Base-by-base conservation (phyloP, 2,888 invertebrate genomes). In the Phortica magna region DNA sequence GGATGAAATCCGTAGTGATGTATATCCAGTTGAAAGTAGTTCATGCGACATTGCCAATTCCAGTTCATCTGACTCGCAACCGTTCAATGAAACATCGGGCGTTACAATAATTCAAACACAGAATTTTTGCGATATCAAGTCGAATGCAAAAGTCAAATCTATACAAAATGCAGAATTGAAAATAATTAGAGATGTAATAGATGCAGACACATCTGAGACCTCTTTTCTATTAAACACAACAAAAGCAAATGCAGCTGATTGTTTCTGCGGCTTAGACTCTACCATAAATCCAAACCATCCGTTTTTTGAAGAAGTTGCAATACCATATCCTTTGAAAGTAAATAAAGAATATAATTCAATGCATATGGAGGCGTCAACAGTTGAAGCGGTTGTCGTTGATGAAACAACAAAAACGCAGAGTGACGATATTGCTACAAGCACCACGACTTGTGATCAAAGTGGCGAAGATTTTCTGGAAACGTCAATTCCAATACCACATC, bases 251-350 rank as follows among this genome's bases (percentile, higher is more conserved):
- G 5, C 31, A 4, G 31, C 31, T 4, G 48, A 48, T 48, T 5
- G 48, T 48, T 9, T 48, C 14, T 2, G 14, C 48, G 48, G 7
- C 7, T 9, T 48, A 55, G 31, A 64, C 31, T 9, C 14, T 31
- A 64, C 64, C 31, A 39, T 39, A 22, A 64, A 61, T 61, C 64
- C 31, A 64, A 64, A 64, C 31, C 31, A 64, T 31, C 39, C 64
- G 12, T 10, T 7, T 22, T 31, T 12, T 64, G 64, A 31, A 22
- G 10, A 2, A 10, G 31, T 31, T 31, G 7, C 31, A 12, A 64
- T 64, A 22, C 64, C 64, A 64, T 31, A 22, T 4, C 61, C 61
- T 22, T 22, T 64, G 31, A 64, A 64, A 14, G 10, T 31, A 12
- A 7, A 59, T 14, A 22, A 64, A 64, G 12, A 64, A 31, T 7